A percentile compares a stretch with the other conserved stretches of the same genome.
phyloP scores from a whole-genome alignment of 1,140 invertebrate species.

The Geopemphigus sp. region DNA sequence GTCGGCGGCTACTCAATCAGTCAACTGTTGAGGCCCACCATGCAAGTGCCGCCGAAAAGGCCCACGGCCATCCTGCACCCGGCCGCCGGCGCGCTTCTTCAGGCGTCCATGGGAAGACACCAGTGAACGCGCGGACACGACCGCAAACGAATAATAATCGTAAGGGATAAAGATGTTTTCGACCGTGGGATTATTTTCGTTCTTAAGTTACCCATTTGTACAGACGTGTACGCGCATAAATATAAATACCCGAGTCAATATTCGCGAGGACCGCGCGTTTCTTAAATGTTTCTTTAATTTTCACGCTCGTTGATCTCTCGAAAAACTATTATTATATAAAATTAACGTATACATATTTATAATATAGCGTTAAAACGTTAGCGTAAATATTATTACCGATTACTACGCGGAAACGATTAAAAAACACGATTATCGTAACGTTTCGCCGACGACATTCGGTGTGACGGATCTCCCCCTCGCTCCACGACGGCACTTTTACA shows the following conservation, averaged over 20 bases:
- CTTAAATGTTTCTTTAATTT: background rate
- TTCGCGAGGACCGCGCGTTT: background rate
- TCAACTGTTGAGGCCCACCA: conserved; percentile 26
- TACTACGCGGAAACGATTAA: no score
- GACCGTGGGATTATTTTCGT: no score
- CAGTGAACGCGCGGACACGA: background rate
- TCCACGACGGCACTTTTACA: no score
- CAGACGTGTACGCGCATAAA: background rate
- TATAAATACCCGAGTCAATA: background rate
- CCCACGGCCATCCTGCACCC: conserved; percentile 41
- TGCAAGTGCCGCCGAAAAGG: conserved; percentile 31
- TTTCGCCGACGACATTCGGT: no score
- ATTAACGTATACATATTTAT: no score
- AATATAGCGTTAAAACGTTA: background rate
- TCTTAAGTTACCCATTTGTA: conserved; percentile 5
- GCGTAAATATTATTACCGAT: background rate
- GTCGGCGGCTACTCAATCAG: conserved; percentile 33
- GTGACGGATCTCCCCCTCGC: no score
- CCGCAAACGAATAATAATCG: background rate
- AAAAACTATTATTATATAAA: background rate
- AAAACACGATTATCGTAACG: background rate
- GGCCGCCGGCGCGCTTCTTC: conserved; percentile 15
- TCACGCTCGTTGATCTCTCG: conserved; percentile 12
- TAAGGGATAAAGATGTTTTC: no score
- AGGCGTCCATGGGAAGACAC: conserved; percentile 28